Percentiles rank a stretch among this genome's conserved stretches.
These are phyloP conservation scores for Neosilurus hyrtlii DNA, from an alignment of 2,797 vertebrate species.

Conservation along the genomic window DNA sequence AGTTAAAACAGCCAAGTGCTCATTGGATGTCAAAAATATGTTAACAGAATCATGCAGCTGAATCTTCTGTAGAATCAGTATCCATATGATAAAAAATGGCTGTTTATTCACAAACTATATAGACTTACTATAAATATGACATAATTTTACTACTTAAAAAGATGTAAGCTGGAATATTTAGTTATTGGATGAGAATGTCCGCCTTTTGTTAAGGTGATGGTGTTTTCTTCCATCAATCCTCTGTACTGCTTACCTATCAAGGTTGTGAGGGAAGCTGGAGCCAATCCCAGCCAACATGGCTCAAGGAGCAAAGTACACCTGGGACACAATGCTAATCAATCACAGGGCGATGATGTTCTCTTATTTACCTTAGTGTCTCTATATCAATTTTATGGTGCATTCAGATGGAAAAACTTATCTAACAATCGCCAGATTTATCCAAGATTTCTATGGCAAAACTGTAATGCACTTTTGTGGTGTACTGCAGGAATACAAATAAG, in stretches of 20 bases:
- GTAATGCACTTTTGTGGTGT: neutral
- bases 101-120: neutral
- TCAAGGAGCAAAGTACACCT: too few relatives aligned
- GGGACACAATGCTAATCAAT: too few relatives aligned
- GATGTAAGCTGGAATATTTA: neutral
- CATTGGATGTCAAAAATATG: too few relatives aligned
- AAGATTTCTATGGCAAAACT: neutral
- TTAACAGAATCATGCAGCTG: neutral
- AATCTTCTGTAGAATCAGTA: neutral
- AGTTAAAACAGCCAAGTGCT: neutral
- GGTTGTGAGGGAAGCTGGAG: too few relatives aligned
- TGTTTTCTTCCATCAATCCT: too few relatives aligned
- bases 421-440: neutral
- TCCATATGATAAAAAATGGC: neutral
- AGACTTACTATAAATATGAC: neutral
- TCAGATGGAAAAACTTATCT: neutral
- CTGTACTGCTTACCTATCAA: too few relatives aligned
- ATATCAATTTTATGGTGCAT: neutral
- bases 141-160: neutral
- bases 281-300: too few relatives aligned
- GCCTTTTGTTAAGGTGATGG: neutral
- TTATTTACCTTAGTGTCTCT: neutral
- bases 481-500: neutral
- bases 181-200: neutral
- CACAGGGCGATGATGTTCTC: neutral